Percentiles rank a stretch among this genome's conserved stretches.
Evolutionary conservation across 1,140 invertebrate genomes (phyloP).

Genomic region (Procambarus virginalis): DNA sequence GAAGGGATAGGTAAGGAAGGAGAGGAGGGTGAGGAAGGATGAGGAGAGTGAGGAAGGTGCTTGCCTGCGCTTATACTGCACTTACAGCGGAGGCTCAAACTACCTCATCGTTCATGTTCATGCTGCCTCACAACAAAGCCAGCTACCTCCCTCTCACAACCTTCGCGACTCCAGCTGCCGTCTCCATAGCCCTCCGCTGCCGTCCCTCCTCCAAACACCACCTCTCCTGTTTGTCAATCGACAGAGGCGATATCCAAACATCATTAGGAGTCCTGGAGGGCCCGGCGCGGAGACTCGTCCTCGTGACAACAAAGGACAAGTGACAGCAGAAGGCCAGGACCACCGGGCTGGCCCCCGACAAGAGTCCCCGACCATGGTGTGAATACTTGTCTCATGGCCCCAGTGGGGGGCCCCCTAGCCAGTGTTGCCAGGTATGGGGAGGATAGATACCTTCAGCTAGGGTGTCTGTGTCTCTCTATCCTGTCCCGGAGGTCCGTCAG

Average conservation of each 20-base stretch:
- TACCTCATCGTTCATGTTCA: too few relatives aligned
- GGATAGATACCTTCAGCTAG: neutral
- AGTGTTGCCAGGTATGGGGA: conserved; percentile 28
- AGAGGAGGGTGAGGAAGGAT: too few relatives aligned
- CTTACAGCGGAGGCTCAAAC: too few relatives aligned
- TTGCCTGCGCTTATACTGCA: too few relatives aligned
- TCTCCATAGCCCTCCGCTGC: neutral
- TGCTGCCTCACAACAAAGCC: too few relatives aligned
- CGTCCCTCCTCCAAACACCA: conserved; percentile 47
- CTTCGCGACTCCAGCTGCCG: neutral
- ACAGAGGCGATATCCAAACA: conserved; percentile 62
- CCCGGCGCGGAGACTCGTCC: conserved; percentile 46
- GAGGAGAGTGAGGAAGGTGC: too few relatives aligned
- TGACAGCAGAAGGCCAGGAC: conserved; percentile 64
- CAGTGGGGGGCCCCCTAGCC: conserved; percentile 2
- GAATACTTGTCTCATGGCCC: conserved; percentile 52
- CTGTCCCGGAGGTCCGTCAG: neutral
- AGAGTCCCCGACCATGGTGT: conserved; percentile 33
- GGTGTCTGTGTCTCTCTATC: too few relatives aligned
- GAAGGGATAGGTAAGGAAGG: too few relatives aligned
- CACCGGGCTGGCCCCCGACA: conserved; percentile 52
- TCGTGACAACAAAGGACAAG: conserved; percentile 53
- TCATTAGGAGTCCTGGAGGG: conserved; percentile 64
- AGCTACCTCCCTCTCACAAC: too few relatives aligned
- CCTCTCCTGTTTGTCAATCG: conserved; percentile 60